Evolutionary conservation across 2,888 invertebrate genomes (phyloP).

Genomic region (Cantharis flavilabris): DNA sequence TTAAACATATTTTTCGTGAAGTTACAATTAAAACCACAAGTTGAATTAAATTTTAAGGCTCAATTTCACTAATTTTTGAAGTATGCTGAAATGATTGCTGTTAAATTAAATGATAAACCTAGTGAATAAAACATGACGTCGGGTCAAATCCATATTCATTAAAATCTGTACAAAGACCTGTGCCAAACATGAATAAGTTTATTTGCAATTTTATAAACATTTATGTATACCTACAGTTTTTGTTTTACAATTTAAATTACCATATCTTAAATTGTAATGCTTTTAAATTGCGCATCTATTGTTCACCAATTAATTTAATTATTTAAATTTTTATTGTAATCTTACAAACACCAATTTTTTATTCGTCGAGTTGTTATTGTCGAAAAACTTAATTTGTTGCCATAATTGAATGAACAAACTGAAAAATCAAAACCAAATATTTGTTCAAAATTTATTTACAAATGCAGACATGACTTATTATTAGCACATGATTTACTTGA

Average conservation of each 20-base stretch:
- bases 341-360: not conserved
- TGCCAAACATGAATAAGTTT: conserved; percentile 11
- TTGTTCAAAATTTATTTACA: not conserved
- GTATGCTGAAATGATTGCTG: conserved; percentile 22
- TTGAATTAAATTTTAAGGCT: not conserved
- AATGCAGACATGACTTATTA: not conserved
- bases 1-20: not conserved
- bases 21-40: not conserved
- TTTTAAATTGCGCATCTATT: not conserved
- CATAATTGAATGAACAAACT: not conserved
- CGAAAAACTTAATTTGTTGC: not conserved
- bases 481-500: not conserved
- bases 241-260: conserved; percentile 27
- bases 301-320: not conserved
- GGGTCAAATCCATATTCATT: conserved; percentile 36
- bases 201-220: conserved; percentile 26
- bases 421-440: not conserved
- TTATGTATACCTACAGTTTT: conserved; percentile 12
- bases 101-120: conserved; percentile 33
- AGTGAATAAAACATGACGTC: conserved; percentile 34
- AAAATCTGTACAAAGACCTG: conserved; percentile 18
- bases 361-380: not conserved
- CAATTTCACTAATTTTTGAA: conserved; percentile 30
- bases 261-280: conserved; percentile 20
- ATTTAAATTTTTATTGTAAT: not conserved